A percentile compares a stretch with the other conserved stretches of the same genome.
These are phyloP conservation scores for Drosophila flavopinicola DNA, from an alignment of 2,888 invertebrate species.

Conservation along the genomic window DNA sequence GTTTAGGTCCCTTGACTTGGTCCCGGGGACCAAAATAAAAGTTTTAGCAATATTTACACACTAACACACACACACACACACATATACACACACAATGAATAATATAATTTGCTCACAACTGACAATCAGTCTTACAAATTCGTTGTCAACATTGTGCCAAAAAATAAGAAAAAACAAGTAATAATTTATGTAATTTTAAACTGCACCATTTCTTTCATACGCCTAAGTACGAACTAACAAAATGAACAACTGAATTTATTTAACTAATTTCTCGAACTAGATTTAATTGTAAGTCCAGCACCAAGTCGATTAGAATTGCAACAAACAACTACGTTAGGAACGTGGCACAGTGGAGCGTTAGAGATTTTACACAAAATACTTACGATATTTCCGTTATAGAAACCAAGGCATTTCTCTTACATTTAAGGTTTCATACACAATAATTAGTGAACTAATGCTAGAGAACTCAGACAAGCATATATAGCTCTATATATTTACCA, in stretches of 20 bases:
- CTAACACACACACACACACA: conserved; percentile 19
- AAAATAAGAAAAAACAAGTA: conserved; percentile 5
- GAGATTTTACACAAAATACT: conserved; percentile 69
- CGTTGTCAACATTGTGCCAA: conserved; percentile 77
- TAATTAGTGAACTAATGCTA: conserved; percentile 79
- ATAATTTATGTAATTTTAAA: conserved; percentile 52
- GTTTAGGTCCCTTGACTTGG: conserved; percentile 52
- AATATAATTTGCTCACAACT: conserved; percentile 68
- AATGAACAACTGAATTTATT: conserved; percentile 75
- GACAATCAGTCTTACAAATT: conserved; percentile 70
- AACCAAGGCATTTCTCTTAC: conserved; percentile 77
- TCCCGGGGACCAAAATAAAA: conserved; percentile 71
- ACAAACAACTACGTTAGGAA: conserved; percentile 34
- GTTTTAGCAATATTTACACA: conserved; percentile 67
- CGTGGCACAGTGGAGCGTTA: conserved; percentile 43
- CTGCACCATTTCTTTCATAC: conserved; percentile 54
- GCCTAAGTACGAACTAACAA: conserved; percentile 57
- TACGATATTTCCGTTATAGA: conserved; percentile 71
- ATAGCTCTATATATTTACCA: conserved; percentile 48
- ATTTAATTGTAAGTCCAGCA: conserved; percentile 68
- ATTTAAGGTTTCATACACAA: conserved; percentile 79
- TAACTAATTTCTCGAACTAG: conserved; percentile 66
- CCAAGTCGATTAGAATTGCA: conserved; percentile 77
- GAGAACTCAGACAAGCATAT: conserved; percentile 55
- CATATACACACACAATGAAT: conserved; percentile 26